Evolutionary conservation across 2,797 vertebrate genomes (phyloP), one percentile per base, ranked within the genome.

Genomic region (Epinephelus coioides): DNA sequence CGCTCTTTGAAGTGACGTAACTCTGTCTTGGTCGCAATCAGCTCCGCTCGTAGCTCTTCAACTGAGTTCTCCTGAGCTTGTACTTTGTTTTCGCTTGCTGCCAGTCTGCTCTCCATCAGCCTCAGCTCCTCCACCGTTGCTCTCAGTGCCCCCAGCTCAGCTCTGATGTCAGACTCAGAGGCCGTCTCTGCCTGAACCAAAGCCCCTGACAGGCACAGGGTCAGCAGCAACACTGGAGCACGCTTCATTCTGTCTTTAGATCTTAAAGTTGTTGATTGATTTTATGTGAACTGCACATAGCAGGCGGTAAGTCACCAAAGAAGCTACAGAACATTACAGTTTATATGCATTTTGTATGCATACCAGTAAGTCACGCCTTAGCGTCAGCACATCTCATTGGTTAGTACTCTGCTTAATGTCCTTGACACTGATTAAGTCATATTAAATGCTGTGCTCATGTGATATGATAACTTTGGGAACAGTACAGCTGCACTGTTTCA

Each of bases 81-180:
- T 23, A 27, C 19, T 30, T 72, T 67, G 6, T 19, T 18, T 54
- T 61, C 2, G 0, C 18, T 65, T 18, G 23, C 64, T 74, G 23
- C 38, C 62, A 11, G 30, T 54, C 68, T 71, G 57, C 12, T 78
- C 54, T 83, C n/a, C 50, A 51, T 57, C 56, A 15, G 5, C 61
- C 15, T 62, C 50, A 67, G 23, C 38, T 70, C 15, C 54, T 73
- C 50, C 53, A 19, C 46, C 2, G 5, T 43, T n/a, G 27, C 43
- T 55, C 57, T 69, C 30, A 54, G 55, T 7, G 53, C 34, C 25
- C 12, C 4, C 54, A 59, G 3, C 54, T 62, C 69, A 14, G 5
- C 6, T 0, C 19, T 54, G 27, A 67, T 30, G 60, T 69, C 67
- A 34, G 60, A 44, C 23, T n/a, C 8, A 7, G 17, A 51, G 43